Evolutionary conservation across 2,888 invertebrate genomes (phyloP).

Genomic region (Scrobipalpa atriplicella): DNA sequence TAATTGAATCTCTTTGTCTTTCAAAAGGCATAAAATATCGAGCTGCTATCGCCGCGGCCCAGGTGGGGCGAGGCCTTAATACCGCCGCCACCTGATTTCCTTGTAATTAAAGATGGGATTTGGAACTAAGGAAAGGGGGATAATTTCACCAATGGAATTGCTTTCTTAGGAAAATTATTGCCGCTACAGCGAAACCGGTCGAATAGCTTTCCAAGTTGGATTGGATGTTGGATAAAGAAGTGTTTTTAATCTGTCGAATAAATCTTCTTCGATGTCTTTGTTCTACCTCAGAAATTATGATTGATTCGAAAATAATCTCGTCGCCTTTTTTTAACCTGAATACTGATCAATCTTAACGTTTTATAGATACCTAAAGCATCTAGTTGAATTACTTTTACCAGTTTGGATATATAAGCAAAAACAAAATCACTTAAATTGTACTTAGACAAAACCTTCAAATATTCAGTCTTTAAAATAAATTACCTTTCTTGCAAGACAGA

Average conservation of each 20-base stretch:
- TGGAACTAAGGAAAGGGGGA: conserved; percentile 40
- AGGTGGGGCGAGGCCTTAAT: conserved; percentile 51
- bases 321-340: neutral
- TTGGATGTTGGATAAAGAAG: conserved; percentile 7
- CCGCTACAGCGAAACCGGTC: conserved; percentile 8
- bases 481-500: neutral
- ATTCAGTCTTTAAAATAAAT: neutral
- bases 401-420: too few species aligned
- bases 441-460: neutral
- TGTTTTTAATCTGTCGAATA: neutral
- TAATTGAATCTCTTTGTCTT: neutral
- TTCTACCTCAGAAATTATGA: neutral
- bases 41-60: conserved; percentile 50
- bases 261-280: conserved; percentile 8
- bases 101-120: conserved; percentile 63
- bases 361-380: too few species aligned
- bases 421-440: neutral
- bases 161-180: conserved; percentile 25
- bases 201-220: conserved; percentile 5
- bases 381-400: too few species aligned
- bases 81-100: conserved; percentile 56
- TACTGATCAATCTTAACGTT: neutral
- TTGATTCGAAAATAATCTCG: neutral
- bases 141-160: conserved; percentile 28
- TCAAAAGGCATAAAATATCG: conserved; percentile 47